These are phyloP conservation scores for Lucinisca nassula DNA, from an alignment of 2,888 invertebrate species.

Conservation along the genomic window DNA sequence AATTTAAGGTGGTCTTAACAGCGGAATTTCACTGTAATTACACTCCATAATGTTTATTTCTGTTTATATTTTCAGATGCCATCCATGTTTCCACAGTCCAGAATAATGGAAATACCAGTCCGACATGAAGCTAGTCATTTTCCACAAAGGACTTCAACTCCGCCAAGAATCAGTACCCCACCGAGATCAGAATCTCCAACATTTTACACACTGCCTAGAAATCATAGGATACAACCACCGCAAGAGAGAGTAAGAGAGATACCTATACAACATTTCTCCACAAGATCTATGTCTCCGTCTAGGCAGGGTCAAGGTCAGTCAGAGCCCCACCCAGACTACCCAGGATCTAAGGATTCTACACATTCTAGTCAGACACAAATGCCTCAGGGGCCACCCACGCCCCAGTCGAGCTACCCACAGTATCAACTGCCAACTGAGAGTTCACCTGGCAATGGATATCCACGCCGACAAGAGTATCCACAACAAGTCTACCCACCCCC, in stretches of 20 bases:
- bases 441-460: not conserved
- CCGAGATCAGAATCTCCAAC: slow-evolving; percentile 53
- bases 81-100: slow-evolving; percentile 3
- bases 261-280: slow-evolving; percentile 76
- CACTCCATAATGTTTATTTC: no score
- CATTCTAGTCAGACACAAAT: not conserved
- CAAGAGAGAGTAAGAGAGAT: slow-evolving; percentile 73
- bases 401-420: slow-evolving; percentile 32
- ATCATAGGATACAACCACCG: slow-evolving; percentile 40
- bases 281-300: slow-evolving; percentile 37
- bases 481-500: slow-evolving; percentile 29
- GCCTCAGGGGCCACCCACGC: slow-evolving; percentile 10
- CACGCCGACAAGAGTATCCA: not conserved
- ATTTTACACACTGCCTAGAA: slow-evolving; percentile 64
- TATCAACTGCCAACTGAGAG: slow-evolving; percentile 21
- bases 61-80: slow-evolving; percentile 33
- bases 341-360: not conserved
- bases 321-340: slow-evolving; percentile 41
- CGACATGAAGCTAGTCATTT: slow-evolving; percentile 63
- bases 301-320: not conserved
- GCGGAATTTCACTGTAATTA: no score
- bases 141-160: slow-evolving; percentile 54
- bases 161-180: slow-evolving; percentile 63
- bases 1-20: no score
- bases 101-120: slow-evolving; percentile 67